Base-by-base conservation (phyloP, 2,888 invertebrate species). In the Scrobipalpa costella region DNA sequence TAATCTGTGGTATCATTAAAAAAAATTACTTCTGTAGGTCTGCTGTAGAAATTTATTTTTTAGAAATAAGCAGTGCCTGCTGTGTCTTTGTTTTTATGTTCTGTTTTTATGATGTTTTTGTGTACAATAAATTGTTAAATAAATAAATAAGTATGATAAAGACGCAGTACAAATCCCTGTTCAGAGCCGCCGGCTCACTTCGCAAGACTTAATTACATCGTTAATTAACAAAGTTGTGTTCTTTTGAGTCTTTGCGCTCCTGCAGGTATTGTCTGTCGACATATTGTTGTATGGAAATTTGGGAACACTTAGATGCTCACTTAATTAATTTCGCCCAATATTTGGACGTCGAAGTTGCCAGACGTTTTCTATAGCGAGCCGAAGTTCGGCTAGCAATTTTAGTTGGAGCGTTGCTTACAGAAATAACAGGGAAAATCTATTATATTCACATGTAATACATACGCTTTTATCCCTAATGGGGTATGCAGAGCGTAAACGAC, bases 191-290 rank as follows among this genome's bases (percentile, higher is more conserved):
- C 57, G 58, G 64, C 71, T 66, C 68, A 71, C 69, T 71, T 68
- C 71, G 71, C 71, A 59, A 66, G 72, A 71, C 69, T 74, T 75
- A 73, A 76, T 77, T 74, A 74, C 68, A 69, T 71, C 72, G 71
- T 74, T 77, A 77, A 77, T 77, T 76, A 75, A 73, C 71, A 77
- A 75, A 77, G 74, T 74, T 74, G 34, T 52, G 61, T 59, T 62
- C 62, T 64, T 62, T 57, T 40, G 36, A 47, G 57, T 61, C 61
- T 59, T 49, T 15, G 40, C 57, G 36, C 15, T 52, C 33, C 36
- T 47, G 15, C 55, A 57, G 59, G 59, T 57, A 34, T 57, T 57
- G 62, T 57, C 62, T 57, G 57, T 47, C 55, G 47, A 62, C 44
- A 62, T 62, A 57, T 57, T 57, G 55, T 62, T 57, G 50, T 55